A percentile compares a stretch with the other conserved stretches of the same genome.
Conservation (phyloP, 2,888 invertebrate genomes). For the Lacanobia oleracea region DNA sequence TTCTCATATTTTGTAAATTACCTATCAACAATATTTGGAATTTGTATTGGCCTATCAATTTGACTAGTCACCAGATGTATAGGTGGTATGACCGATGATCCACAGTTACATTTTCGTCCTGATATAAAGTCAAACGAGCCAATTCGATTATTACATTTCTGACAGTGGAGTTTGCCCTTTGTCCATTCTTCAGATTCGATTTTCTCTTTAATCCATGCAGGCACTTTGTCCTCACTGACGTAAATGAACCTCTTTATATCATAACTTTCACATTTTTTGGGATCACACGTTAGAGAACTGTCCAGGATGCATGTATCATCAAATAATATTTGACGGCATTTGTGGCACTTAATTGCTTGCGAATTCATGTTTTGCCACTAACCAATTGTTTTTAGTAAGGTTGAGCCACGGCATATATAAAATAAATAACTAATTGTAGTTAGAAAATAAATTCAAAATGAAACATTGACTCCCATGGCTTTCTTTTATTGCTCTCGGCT, state of each 20-base stretch:
- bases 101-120: conserved; percentile 92
- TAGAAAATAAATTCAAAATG: background rate
- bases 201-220: conserved; percentile 89
- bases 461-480: conserved; percentile 11
- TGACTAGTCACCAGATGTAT: conserved; percentile 92
- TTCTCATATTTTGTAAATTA: conserved; percentile 24
- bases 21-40: conserved; percentile 60
- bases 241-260: conserved; percentile 83
- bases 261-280: conserved; percentile 76
- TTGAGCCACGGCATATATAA: background rate
- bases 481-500: background rate
- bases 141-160: conserved; percentile 90
- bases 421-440: background rate
- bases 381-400: background rate
- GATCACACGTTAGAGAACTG: conserved; percentile 68
- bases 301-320: conserved; percentile 68
- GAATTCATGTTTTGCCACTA: conserved; percentile 39
- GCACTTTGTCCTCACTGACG: conserved; percentile 90
- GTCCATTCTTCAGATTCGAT: conserved; percentile 91
- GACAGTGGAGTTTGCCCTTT: conserved; percentile 92
- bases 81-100: conserved; percentile 88
- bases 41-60: conserved; percentile 87
- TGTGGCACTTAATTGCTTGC: conserved; percentile 83
- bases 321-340: conserved; percentile 84
- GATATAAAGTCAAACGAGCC: conserved; percentile 93